phyloP scores from a whole-genome alignment of 1,140 invertebrate genomes.

The Oppia nitens region DNA sequence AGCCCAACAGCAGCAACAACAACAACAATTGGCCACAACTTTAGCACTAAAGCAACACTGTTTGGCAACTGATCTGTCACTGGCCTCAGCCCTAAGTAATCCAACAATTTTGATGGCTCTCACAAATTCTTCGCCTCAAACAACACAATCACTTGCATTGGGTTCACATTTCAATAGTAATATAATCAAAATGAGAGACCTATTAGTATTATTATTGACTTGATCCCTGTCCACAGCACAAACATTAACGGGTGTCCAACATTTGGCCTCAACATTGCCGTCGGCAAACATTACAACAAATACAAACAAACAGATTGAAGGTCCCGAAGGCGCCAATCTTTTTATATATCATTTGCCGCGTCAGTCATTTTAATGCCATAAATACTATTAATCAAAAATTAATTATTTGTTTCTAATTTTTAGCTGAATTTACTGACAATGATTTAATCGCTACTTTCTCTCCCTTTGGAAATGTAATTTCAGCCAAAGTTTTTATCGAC shows the following conservation, averaged over 20 bases:
- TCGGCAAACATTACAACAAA: background rate
- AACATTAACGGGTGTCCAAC: background rate
- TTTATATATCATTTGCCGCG: conserved; percentile 23
- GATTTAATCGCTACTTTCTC: conserved; percentile 85
- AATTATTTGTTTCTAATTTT: background rate
- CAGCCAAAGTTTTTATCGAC: conserved; percentile 97
- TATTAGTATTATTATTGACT: background rate
- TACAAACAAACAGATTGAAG: conserved; percentile 18
- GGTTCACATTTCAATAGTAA: background rate
- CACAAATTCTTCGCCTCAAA: background rate
- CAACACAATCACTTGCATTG: background rate
- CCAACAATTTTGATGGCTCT: background rate
- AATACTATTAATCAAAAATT: background rate
- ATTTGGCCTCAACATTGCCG: background rate
- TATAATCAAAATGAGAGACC: background rate
- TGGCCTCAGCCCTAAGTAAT: background rate
- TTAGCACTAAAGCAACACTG: background rate
- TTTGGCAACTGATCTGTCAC: background rate
- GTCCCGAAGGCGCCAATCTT: conserved; percentile 20
- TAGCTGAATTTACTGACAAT: conserved; percentile 69
- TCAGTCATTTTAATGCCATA: conserved; percentile 1
- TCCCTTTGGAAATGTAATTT: conserved; percentile 89
- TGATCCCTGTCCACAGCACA: background rate
- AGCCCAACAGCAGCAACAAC: conserved; percentile 9
- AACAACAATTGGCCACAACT: background rate